Conservation (phyloP, 2,113 vertebrate genomes). For the Arvicanthis niloticus region DNA sequence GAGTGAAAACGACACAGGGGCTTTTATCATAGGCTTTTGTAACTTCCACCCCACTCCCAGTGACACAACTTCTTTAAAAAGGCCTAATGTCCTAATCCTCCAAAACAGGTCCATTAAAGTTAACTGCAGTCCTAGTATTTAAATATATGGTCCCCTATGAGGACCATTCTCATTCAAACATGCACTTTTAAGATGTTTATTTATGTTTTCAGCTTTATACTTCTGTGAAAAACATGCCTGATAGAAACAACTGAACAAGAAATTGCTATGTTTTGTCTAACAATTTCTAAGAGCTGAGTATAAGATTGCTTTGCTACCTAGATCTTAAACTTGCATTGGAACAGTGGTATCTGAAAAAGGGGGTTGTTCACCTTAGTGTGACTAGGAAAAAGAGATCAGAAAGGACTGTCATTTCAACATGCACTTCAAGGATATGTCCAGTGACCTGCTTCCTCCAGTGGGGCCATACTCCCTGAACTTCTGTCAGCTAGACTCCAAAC, state of each 20-base stretch:
- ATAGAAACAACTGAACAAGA: neutral
- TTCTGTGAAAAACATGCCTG: neutral
- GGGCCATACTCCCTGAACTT: neutral
- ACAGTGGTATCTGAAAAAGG: neutral
- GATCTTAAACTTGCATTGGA: neutral
- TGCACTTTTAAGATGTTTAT: neutral
- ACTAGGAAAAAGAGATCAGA: neutral
- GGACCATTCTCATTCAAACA: neutral
- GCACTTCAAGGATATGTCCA: too few relatives aligned
- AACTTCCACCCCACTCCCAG: neutral
- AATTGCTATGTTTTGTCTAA: too few relatives aligned
- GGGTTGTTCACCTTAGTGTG: too few relatives aligned
- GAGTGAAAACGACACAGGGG: neutral
- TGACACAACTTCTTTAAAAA: neutral
- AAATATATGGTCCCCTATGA: too few relatives aligned
- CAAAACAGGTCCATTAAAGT: neutral
- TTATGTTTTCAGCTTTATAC: neutral
- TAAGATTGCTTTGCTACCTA: neutral
- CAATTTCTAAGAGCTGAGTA: neutral
- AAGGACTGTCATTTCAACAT: too few relatives aligned
- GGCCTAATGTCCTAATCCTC: neutral
- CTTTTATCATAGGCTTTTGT: neutral
- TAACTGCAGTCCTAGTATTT: neutral
- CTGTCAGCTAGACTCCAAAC: fast-evolving
- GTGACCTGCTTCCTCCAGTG: neutral